phyloP scores from a whole-genome alignment of 2,888 invertebrate genomes.

The Anorthoa munda region DNA sequence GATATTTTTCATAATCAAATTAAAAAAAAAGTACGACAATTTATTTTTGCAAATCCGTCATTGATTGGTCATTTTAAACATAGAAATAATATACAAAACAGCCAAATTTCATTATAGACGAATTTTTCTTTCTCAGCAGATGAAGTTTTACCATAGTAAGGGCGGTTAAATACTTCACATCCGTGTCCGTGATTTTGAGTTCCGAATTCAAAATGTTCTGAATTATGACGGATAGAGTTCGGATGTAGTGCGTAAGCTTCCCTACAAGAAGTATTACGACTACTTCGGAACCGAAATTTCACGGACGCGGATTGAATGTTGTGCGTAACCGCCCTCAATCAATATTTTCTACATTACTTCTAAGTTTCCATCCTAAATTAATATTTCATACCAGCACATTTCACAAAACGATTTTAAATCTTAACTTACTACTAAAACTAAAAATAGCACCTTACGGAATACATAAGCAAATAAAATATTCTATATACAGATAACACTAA shows the following conservation, averaged over 20 bases:
- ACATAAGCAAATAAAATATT: slow-evolving; percentile 62
- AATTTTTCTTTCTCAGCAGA: not conserved
- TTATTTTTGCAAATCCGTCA: not conserved
- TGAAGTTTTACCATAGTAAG: not conserved
- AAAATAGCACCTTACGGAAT: slow-evolving; percentile 69
- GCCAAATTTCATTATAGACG: no score
- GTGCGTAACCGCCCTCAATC: not conserved
- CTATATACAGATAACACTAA: slow-evolving; percentile 70
- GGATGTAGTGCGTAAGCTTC: no score
- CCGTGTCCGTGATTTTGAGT: no score
- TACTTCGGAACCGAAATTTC: no score
- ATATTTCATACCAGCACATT: slow-evolving; percentile 21
- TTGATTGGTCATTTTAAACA: not conserved
- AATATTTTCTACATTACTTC: not conserved
- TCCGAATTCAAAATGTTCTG: no score
- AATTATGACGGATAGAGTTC: no score
- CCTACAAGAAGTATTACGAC: no score
- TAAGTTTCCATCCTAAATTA: not conserved
- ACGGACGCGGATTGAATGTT: no score
- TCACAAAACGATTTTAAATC: slow-evolving; percentile 62
- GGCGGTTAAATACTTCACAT: no score
- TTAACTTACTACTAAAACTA: slow-evolving; percentile 62
- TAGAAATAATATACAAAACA: slow-evolving; percentile 1
- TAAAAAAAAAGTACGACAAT: not conserved
- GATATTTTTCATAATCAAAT: not conserved